A percentile compares a stretch with the other conserved stretches of the same genome.
phyloP scores from a whole-genome alignment of 2,797 vertebrate species.

The Halcyon chelicuti region DNA sequence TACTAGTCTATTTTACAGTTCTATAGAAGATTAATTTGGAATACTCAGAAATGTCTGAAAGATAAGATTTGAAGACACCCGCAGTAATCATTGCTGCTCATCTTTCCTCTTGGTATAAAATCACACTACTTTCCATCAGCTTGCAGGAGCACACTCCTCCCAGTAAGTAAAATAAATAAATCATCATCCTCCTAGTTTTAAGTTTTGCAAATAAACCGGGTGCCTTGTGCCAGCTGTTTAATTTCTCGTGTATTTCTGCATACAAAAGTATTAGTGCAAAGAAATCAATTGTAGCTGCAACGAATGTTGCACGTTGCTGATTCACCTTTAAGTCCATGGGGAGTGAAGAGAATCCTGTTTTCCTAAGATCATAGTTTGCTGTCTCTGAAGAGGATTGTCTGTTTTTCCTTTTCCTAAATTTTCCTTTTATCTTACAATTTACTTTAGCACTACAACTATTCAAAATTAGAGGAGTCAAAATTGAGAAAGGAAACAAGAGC shows the following conservation, averaged over 20 bases:
- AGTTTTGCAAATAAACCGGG: background rate
- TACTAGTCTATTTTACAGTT: background rate
- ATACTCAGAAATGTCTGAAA: background rate
- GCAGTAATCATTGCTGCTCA: background rate
- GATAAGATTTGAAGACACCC: background rate
- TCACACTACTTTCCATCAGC: background rate
- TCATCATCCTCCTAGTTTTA: background rate
- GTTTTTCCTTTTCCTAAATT: background rate
- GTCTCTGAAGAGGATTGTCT: background rate
- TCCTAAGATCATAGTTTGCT: background rate
- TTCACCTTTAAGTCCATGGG: background rate
- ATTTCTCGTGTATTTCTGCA: conserved; percentile 43
- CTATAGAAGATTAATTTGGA: background rate
- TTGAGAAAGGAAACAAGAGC: background rate
- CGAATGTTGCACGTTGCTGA: background rate
- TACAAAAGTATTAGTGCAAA: background rate
- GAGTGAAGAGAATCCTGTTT: background rate
- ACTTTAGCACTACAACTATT: background rate
- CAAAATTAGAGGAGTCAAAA: background rate
- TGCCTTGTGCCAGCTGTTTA: background rate
- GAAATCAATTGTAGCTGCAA: conserved; percentile 21
- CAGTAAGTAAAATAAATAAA: background rate
- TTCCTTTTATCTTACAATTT: background rate
- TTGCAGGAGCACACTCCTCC: background rate
- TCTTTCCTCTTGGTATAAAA: background rate